Conservation (phyloP, 2,113 vertebrate genomes). For the Lycocorax pyrrhopterus region DNA sequence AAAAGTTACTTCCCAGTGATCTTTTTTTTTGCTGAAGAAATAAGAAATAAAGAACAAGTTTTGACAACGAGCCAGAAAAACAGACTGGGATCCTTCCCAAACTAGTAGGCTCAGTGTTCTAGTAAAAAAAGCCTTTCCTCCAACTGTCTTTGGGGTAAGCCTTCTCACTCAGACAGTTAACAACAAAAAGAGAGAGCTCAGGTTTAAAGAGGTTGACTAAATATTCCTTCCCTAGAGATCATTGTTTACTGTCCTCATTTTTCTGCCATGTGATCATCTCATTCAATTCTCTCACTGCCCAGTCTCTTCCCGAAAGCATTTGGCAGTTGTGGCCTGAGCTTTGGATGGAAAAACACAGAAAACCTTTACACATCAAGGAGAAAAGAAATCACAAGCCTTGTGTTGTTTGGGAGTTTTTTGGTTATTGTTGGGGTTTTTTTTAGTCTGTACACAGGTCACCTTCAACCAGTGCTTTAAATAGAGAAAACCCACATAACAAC, state of each 20-base stretch:
- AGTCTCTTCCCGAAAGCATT: constrained; percentile 37
- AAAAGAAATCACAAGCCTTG: not conserved
- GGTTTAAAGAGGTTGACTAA: constrained; percentile 47
- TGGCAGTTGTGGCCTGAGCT: constrained; percentile 30
- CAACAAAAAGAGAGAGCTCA: constrained; percentile 15
- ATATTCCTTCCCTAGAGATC: constrained; percentile 54
- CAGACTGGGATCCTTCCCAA: not conserved
- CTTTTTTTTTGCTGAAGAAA: not conserved
- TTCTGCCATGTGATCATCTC: constrained; percentile 60
- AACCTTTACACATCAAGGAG: not conserved
- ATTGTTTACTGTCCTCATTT: constrained; percentile 63
- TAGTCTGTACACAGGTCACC: not conserved
- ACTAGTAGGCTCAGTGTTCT: not conserved
- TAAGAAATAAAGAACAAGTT: constrained; percentile 31
- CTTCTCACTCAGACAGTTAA: not conserved
- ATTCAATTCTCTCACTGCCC: constrained; percentile 41
- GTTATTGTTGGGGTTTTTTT: not conserved
- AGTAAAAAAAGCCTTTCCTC: not conserved
- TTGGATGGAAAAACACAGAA: constrained; percentile 49
- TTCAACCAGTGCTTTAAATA: not conserved
- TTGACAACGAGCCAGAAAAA: not conserved
- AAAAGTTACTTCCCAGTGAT: not conserved
- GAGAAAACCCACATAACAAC: not conserved
- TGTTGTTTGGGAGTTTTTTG: not conserved
- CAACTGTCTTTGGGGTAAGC: not conserved